Percentiles rank a stretch among this genome's conserved stretches.
Conservation (phyloP, 1,140 invertebrate genomes). For the Antheraea pernyi region DNA sequence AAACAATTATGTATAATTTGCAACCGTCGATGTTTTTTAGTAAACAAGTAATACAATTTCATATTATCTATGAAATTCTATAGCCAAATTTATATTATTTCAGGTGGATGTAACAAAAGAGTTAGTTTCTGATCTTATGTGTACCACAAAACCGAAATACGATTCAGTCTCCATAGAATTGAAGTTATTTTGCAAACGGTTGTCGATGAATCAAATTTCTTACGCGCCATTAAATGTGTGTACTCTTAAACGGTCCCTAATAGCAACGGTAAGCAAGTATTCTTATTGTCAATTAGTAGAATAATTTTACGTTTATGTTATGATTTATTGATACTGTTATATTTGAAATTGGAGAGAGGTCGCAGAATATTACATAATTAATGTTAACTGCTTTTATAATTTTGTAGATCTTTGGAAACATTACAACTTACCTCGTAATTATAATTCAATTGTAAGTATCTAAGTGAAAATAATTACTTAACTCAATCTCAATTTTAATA, state of each 20-base stretch:
- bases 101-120: conserved; percentile 21
- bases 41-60: too few species aligned
- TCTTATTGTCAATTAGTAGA: background rate
- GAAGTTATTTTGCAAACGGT: conserved; percentile 23
- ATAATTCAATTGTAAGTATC: conserved; percentile 20
- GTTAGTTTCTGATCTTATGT: conserved; percentile 20
- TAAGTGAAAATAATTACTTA: background rate
- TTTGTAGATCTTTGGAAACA: conserved; percentile 19
- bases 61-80: too few species aligned
- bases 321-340: too few species aligned
- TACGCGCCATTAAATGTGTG: conserved; percentile 27
- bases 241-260: conserved; percentile 20
- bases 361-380: too few species aligned
- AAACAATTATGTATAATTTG: too few species aligned
- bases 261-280: conserved; percentile 25
- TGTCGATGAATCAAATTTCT: conserved; percentile 17
- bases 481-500: background rate
- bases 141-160: background rate
- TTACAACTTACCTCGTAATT: conserved; percentile 25
- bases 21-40: too few species aligned
- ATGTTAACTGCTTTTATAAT: too few species aligned
- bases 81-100: background rate
- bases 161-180: conserved; percentile 15
- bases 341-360: too few species aligned
- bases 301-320: too few species aligned